phyloP scores from a whole-genome alignment of 2,888 invertebrate species.

The Agrilus mali region DNA sequence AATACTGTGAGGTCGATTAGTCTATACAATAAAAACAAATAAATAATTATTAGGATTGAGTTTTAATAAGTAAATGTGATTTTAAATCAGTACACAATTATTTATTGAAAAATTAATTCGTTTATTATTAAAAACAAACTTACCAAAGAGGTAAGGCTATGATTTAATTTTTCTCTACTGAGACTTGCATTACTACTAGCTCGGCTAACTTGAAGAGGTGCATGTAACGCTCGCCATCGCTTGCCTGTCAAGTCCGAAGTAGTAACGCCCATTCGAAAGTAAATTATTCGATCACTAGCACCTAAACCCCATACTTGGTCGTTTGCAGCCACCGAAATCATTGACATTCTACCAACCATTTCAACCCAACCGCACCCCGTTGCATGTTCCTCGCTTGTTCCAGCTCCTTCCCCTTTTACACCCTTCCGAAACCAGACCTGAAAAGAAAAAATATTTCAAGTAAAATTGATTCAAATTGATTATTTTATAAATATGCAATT shows the following conservation, averaged over 20 bases:
- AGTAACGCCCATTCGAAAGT: conserved; percentile 66
- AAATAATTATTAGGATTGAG: background rate
- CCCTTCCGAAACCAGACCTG: conserved; percentile 75
- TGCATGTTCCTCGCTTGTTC: conserved; percentile 61
- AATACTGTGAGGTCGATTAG: conserved; percentile 38
- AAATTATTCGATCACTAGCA: conserved; percentile 66
- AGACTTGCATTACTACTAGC: conserved; percentile 68
- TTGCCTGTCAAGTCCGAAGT: conserved; percentile 71
- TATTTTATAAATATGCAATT: too few relatives aligned
- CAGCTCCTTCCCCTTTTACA: conserved; percentile 54
- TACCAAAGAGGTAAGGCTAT: conserved; percentile 54
- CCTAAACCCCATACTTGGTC: conserved; percentile 82
- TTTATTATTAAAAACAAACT: conserved; percentile 10
- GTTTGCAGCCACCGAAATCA: conserved; percentile 73
- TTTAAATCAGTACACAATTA: too few relatives aligned
- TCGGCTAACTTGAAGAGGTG: conserved; percentile 69
- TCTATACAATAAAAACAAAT: conserved; percentile 20
- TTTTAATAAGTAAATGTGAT: too few relatives aligned
- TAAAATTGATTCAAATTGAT: too few relatives aligned
- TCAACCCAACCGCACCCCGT: conserved; percentile 80
- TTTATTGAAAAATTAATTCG: too few relatives aligned
- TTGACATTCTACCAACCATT: conserved; percentile 74
- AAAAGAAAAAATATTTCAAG: too few relatives aligned
- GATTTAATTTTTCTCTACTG: conserved; percentile 32
- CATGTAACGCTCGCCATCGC: conserved; percentile 71